Percentiles rank a stretch among this genome's conserved stretches.
Conservation (phyloP, 2,797 vertebrate species). For the Sandelia bainsii region DNA sequence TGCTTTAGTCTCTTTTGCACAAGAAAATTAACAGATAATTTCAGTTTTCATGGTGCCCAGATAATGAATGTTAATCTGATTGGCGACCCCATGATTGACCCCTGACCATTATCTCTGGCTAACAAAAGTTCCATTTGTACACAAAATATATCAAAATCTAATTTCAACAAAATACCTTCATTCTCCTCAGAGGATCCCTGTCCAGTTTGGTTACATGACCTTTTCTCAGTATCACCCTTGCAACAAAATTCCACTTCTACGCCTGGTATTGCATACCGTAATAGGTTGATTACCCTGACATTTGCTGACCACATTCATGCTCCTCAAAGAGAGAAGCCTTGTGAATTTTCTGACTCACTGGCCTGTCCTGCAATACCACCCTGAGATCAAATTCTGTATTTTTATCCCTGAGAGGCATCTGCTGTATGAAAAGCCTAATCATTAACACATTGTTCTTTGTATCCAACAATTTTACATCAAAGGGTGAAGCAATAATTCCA, state of each 20-base stretch:
- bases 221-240: slow-evolving; percentile 9
- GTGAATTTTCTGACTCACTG: slow-evolving; percentile 29
- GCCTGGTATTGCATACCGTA: slow-evolving; percentile 16
- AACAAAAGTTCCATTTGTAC: slow-evolving; percentile 1
- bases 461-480: slow-evolving; percentile 7
- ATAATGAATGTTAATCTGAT: background rate
- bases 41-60: background rate
- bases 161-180: background rate
- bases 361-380: background rate
- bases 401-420: background rate
- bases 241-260: slow-evolving; percentile 5
- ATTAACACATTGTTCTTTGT: slow-evolving; percentile 17
- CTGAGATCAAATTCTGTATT: slow-evolving; percentile 5
- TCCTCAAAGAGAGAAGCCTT: slow-evolving; percentile 10
- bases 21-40: background rate
- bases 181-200: background rate
- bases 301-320: slow-evolving; percentile 28
- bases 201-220: slow-evolving; percentile 15
- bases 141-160: background rate
- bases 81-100: too few relatives aligned
- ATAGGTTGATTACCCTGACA: slow-evolving; percentile 10
- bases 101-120: background rate
- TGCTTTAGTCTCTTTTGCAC: background rate
- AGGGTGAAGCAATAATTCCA: slow-evolving; percentile 4
- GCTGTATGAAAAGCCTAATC: background rate